Evolutionary conservation across 2,888 invertebrate genomes (phyloP).

Genomic region (Tromatobia lineatoria): DNA sequence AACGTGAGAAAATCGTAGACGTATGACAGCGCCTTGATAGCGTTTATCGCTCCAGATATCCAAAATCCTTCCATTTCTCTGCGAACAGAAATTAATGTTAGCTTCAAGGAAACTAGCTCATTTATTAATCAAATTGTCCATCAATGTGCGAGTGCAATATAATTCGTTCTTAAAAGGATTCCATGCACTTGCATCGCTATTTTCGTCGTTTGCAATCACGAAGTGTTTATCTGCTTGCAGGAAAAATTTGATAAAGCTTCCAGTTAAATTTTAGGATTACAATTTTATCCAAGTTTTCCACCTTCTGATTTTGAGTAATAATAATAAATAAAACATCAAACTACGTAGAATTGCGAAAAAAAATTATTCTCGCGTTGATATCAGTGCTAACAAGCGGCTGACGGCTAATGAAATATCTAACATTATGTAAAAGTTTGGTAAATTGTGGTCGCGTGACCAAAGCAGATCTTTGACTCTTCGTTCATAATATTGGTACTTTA

Average conservation of each 20-base stretch:
- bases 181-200: background rate
- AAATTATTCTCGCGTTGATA: background rate
- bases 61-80: constrained; percentile 88
- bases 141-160: background rate
- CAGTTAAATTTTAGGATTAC: too few species aligned
- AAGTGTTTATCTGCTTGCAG: too few species aligned
- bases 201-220: too few species aligned
- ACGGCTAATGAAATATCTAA: background rate
- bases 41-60: constrained; percentile 90
- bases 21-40: constrained; percentile 93
- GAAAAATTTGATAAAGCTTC: too few species aligned
- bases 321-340: background rate
- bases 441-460: constrained; percentile 6
- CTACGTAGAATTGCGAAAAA: background rate
- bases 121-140: background rate
- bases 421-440: background rate
- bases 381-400: background rate
- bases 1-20: constrained; percentile 96
- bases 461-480: constrained; percentile 15
- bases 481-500: background rate
- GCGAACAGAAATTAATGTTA: constrained; percentile 67
- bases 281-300: too few species aligned
- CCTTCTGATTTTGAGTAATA: background rate
- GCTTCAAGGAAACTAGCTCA: background rate
- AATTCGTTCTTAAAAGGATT: background rate